Percentiles rank a stretch among this genome's conserved stretches.
These are phyloP conservation scores for Phymorhynchus buccinoides DNA, from an alignment of 1,140 invertebrate species.

Conservation along the genomic window DNA sequence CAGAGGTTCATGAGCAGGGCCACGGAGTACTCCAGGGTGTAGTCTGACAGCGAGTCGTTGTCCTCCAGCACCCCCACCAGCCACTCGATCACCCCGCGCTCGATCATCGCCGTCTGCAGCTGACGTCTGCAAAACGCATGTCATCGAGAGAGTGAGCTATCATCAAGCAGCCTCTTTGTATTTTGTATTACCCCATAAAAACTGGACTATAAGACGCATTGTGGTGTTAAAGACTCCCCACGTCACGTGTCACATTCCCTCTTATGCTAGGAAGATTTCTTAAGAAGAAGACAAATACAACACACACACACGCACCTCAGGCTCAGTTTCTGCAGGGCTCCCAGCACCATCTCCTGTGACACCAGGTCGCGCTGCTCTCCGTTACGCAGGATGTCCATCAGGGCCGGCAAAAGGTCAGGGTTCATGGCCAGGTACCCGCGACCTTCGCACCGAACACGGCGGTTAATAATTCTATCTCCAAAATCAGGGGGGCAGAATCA, in stretches of 20 bases:
- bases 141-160: conserved; percentile 15
- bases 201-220: too few species aligned
- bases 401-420: conserved; percentile 70
- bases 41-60: conserved; percentile 74
- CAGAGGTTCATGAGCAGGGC: conserved; percentile 82
- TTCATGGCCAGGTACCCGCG: conserved; percentile 68
- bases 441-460: too few species aligned
- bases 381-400: conserved; percentile 71
- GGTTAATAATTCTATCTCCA: too few species aligned
- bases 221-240: too few species aligned
- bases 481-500: too few species aligned
- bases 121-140: conserved; percentile 75
- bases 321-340: conserved; percentile 80
- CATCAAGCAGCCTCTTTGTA: too few species aligned
- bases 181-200: too few species aligned
- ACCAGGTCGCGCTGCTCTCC: conserved; percentile 71
- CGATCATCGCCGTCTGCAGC: conserved; percentile 79
- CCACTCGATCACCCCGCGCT: conserved; percentile 79
- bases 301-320: conserved; percentile 73
- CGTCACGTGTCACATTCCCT: too few species aligned
- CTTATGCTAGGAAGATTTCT: too few species aligned
- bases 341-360: conserved; percentile 79
- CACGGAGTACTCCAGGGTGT: conserved; percentile 79
- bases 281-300: too few species aligned
- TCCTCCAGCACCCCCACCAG: conserved; percentile 77